Conservation (phyloP, 2,113 vertebrate genomes). For the Hippocampus zosterae region DNA sequence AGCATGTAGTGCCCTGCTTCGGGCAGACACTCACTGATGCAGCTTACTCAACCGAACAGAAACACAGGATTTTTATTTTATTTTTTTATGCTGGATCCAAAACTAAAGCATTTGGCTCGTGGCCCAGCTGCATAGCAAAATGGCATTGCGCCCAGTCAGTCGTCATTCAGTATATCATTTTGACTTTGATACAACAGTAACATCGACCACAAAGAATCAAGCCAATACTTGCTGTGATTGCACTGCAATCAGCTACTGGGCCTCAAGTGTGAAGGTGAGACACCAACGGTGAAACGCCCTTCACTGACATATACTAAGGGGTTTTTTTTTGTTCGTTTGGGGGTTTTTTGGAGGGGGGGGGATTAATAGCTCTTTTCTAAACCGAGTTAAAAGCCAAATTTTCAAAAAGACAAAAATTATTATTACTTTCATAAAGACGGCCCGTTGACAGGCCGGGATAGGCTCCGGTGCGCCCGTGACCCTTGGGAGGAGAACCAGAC, state of each 20-base stretch:
- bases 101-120: slow-evolving; percentile 28
- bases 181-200: slow-evolving; percentile 23
- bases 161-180: slow-evolving; percentile 39
- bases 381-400: not conserved
- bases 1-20: not conserved
- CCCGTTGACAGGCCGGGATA: no score
- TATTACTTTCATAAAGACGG: not conserved
- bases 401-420: not conserved
- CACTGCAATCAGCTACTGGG: slow-evolving; percentile 25
- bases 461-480: no score
- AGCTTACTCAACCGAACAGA: slow-evolving; percentile 9
- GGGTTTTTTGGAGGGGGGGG: not conserved
- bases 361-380: no score
- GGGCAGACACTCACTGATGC: slow-evolving; percentile 10
- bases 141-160: slow-evolving; percentile 29
- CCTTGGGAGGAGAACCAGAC: no score
- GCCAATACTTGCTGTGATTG: not conserved
- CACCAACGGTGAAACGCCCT: slow-evolving; percentile 14
- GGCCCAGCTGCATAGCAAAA: slow-evolving; percentile 20
- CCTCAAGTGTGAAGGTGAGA: slow-evolving; percentile 53
- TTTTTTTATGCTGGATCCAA: slow-evolving; percentile 11
- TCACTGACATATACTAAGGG: slow-evolving; percentile 7
- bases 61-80: slow-evolving; percentile 21
- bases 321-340: not conserved
- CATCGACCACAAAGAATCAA: not conserved